Conservation (phyloP, 2,888 invertebrate genomes). For the Acleris cristana region DNA sequence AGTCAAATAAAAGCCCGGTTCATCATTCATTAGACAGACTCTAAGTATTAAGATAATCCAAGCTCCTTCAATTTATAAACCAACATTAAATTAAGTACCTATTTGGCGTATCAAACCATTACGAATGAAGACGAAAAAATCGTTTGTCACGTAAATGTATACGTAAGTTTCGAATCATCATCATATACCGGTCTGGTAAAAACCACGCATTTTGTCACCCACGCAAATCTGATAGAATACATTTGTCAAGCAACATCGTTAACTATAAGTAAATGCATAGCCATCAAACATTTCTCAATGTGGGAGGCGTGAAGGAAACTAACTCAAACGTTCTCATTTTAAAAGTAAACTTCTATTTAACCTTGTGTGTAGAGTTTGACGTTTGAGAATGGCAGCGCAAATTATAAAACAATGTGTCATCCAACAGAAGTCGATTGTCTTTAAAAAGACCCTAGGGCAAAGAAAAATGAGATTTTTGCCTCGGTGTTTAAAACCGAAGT, state of each 20-base stretch:
- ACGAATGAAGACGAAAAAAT: no score
- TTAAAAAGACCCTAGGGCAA: not conserved
- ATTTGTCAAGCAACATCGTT: conserved; percentile 28
- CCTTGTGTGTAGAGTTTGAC: no score
- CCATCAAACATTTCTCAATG: conserved; percentile 16
- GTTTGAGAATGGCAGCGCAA: not conserved
- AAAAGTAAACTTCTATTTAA: no score
- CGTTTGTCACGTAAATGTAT: not conserved
- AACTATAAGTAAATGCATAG: conserved; percentile 13
- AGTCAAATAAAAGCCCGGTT: no score
- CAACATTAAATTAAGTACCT: no score
- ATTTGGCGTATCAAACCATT: not conserved
- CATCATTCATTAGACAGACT: no score
- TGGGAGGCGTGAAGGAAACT: conserved; percentile 8
- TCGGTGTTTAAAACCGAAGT: conserved; percentile 21
- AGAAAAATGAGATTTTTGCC: conserved; percentile 22
- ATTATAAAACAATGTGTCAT: conserved; percentile 4
- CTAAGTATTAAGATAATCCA: no score
- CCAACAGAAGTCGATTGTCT: not conserved
- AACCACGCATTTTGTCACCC: conserved; percentile 20
- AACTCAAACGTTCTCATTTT: no score
- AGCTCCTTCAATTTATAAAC: no score
- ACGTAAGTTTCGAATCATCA: conserved; percentile 5
- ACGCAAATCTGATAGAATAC: conserved; percentile 18
- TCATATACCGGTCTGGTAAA: conserved; percentile 23